Evolutionary conservation across 2,113 vertebrate genomes (phyloP).

Genomic region (Orycteropus afer): DNA sequence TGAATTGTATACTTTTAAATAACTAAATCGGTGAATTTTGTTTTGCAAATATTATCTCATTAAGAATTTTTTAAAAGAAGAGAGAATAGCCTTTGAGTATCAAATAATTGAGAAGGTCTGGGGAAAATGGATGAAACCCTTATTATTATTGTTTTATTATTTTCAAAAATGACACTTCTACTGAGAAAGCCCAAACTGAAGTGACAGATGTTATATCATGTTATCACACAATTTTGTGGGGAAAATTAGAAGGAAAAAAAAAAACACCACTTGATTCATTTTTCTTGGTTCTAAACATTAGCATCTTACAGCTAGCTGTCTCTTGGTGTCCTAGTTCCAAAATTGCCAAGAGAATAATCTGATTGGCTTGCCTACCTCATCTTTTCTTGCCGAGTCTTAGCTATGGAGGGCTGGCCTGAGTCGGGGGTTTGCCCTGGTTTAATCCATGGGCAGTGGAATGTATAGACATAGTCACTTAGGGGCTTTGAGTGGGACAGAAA

Average conservation of each 20-base stretch:
- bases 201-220: background rate
- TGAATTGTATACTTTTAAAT: background rate
- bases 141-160: background rate
- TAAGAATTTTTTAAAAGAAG: background rate
- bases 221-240: background rate
- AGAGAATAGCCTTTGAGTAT: background rate
- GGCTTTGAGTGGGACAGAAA: background rate
- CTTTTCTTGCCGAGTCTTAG: background rate
- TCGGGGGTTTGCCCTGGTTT: background rate
- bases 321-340: background rate
- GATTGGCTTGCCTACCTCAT: background rate
- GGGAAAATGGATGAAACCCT: background rate
- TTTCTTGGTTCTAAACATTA: background rate
- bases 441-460: no score
- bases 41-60: constrained; percentile 11
- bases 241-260: background rate
- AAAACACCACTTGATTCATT: background rate
- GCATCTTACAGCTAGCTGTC: background rate
- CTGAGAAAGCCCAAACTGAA: background rate
- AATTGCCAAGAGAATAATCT: background rate
- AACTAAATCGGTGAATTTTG: background rate
- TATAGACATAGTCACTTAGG: background rate
- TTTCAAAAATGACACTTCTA: constrained; percentile 1
- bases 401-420: background rate
- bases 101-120: background rate